These are phyloP conservation scores for Choloepus didactylus DNA, from an alignment of 2,797 vertebrate genomes.

Conservation along the genomic window DNA sequence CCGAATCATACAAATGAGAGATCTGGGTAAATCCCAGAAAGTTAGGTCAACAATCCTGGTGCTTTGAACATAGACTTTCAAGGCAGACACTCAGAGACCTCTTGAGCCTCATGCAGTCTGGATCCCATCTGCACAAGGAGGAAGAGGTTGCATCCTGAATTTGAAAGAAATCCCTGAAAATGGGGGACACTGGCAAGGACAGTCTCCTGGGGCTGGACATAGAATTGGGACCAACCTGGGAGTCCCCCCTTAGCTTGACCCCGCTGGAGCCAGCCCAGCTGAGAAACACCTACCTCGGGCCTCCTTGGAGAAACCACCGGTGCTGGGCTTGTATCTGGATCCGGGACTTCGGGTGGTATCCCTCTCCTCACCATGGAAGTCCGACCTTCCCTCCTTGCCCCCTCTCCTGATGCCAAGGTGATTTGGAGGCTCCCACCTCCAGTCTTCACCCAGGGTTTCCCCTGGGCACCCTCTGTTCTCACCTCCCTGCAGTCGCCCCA, in stretches of 20 bases:
- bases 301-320: background rate
- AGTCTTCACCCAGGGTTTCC: background rate
- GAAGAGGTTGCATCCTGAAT: background rate
- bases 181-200: background rate
- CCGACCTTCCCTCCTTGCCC: background rate
- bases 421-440: background rate
- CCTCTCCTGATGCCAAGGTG: background rate
- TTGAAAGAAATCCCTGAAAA: background rate
- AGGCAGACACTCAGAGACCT: background rate
- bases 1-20: background rate
- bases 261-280: background rate
- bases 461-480: background rate
- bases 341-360: constrained; percentile 21
- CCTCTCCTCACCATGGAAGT: background rate
- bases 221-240: background rate
- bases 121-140: background rate
- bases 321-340: constrained; percentile 34
- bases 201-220: background rate
- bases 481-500: background rate
- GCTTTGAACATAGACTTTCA: background rate
- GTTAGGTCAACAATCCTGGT: background rate
- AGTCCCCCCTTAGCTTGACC: background rate
- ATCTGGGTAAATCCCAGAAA: background rate
- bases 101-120: background rate
- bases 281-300: constrained; percentile 59